Conservation (phyloP, 53 echinoderm and acorn worm species). For the Temnopleurus reevesii region DNA sequence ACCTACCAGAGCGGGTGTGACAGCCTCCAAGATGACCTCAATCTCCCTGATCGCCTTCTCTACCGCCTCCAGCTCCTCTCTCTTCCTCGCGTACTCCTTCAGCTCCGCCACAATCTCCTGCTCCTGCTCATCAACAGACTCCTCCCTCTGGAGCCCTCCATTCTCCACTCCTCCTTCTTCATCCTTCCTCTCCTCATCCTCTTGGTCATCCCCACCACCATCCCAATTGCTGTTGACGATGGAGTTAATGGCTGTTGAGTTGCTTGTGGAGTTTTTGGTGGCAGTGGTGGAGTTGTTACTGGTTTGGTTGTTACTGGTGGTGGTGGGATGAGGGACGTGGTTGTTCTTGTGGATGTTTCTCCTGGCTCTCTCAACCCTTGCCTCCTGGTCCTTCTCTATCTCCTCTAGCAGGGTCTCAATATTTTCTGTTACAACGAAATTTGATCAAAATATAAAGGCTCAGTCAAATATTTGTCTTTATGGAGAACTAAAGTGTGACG, state of each 20-base stretch:
- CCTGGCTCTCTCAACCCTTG: constrained; percentile 29
- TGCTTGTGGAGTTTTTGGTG: background rate
- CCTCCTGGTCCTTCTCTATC: constrained; percentile 29
- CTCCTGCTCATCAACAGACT: constrained; percentile 1
- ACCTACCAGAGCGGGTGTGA: constrained; percentile 65
- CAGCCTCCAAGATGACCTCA: constrained; percentile 52
- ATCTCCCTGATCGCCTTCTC: constrained; percentile 70
- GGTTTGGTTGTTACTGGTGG: background rate
- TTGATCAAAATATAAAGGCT: no score
- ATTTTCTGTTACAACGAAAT: background rate
- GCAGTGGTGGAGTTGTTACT: background rate
- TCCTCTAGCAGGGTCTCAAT: constrained; percentile 29
- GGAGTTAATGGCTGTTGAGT: no score
- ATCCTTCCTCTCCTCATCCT: background rate
- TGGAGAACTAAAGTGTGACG: no score
- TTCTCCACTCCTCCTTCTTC: background rate
- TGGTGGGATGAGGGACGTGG: background rate
- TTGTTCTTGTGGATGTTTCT: constrained; percentile 27
- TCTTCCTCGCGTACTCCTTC: constrained; percentile 44
- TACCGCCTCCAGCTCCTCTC: constrained; percentile 59
- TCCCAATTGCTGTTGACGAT: background rate
- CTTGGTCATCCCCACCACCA: background rate
- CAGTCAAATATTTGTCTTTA: no score
- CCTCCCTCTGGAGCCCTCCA: background rate
- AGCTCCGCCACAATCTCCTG: constrained; percentile 47